Base-by-base conservation (phyloP, 2,888 invertebrate species). In the Dryobotodes eremita region DNA sequence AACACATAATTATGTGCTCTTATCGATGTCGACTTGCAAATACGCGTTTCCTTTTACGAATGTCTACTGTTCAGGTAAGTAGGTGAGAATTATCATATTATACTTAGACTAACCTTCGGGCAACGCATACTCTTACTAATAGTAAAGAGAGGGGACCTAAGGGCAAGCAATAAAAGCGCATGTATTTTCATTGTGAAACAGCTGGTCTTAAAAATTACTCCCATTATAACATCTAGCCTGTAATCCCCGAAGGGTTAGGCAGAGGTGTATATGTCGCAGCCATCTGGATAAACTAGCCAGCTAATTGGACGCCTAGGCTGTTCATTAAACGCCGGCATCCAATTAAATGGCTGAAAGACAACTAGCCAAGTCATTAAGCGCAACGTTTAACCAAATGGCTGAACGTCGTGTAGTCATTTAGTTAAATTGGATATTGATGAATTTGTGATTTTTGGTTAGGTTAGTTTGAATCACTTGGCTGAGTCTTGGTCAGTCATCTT, bases 11-110 rank as follows among this genome's bases (percentile, higher is more conserved):
- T 53, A 59, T 31, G 42, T 71, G 20, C 4, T 71, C 46, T 61
- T 78, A 61, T 71, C 71, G 8, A 79, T 48, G 55, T 55, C 4
- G 71, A 85, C 80, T 85, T 85, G 85, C 80, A 85, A 86, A 85
- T 86, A 80, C 70, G 72, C 55, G 61, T 83, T 83, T 86, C 83
- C 86, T 53, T 36, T n/a, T 13, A 80, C 80, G 53, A 61, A 59
- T 36, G 55, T 80, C 53, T 31, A 36, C 46, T 26, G 50, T 31
- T 8, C 26, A 31, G 23, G 78, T 31, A 80, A 53, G 31, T 80
- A 78, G 71, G 71, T 80, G 71, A 71, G 61, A 80, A 71, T 80
- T 71, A 80, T 78, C 71, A 80, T 77, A 73, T n/a, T 55, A 23
- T 17, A 26, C 26, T 2, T 79, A 11, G 4, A 31, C 42, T 50